A percentile compares a stretch with the other conserved stretches of the same genome.
Evolutionary conservation across 2,113 vertebrate species (phyloP).

Genomic region (Bos taurus): ARS-UCD2.0 NC_037338.1:86758501-86759000

Average conservation of each 20-base stretch:
- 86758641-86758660: rapidly evolving
- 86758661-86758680: too few relatives aligned
- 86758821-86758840: background rate
- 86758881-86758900: too few relatives aligned
- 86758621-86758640: background rate
- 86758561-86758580: background rate
- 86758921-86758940: too few relatives aligned
- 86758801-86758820: rapidly evolving
- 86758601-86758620: rapidly evolving
- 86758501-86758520: background rate
- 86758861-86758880: background rate
- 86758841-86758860: background rate
- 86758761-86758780: background rate
- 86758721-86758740: background rate
- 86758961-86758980: background rate
- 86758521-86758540: background rate
- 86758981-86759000: background rate
- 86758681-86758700: rapidly evolving
- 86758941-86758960: background rate
- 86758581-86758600: background rate
- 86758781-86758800: too few relatives aligned
- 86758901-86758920: too few relatives aligned
- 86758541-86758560: rapidly evolving
- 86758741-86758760: background rate
- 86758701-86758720: rapidly evolving